Base-by-base conservation (phyloP, 2,113 vertebrate genomes). In the Carassius gibelio region DNA sequence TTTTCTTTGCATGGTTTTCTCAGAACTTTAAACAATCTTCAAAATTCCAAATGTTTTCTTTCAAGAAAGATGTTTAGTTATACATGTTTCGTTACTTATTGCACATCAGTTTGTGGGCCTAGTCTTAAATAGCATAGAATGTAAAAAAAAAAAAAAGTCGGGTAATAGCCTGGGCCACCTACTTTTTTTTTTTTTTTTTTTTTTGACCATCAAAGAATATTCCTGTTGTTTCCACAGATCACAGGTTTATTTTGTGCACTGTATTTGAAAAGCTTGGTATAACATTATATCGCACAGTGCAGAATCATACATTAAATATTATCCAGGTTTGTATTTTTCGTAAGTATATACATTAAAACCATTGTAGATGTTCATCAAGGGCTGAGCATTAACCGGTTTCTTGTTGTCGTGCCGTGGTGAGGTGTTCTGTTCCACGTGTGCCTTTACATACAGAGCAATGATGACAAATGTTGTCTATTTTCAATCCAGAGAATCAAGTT, bases 401-500 rank as follows among this genome's bases (percentile, higher is more conserved):
- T 62, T 7, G 3, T 10, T 42, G 10, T 79, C n/a, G 11, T 77
- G 57, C 23, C n/a, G 48, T 68, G 36, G 52, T 79, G 21, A 2
- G 45, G 17, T 45, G 84, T 42, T 71, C 45, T 15, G 38, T 82
- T 72, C 48, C 77, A 34, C 57, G 38, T 82, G 88, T 88, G 88
- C 88, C 88, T 88, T 88, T 82, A 74, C 14, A 66, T 78, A 38
- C 82, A 57, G 77, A 84, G 85, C 88, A 85, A 82, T 81, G 23
- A 74, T 84, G 23, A 75, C 62, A 83, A 66, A 78, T 42, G 21
- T 59, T 83, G 17, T 80, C 66, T 75, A 75, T 83, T 84, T 62
- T 81, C 61, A 77, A 57, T 68, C 66, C 45, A 64, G 76, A 86
- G 71, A 84, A 45, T 80, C 7, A 9, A 5, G 62, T 84, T 88